Conservation (phyloP, 1,140 invertebrate genomes). For the Delia radicum region DNA sequence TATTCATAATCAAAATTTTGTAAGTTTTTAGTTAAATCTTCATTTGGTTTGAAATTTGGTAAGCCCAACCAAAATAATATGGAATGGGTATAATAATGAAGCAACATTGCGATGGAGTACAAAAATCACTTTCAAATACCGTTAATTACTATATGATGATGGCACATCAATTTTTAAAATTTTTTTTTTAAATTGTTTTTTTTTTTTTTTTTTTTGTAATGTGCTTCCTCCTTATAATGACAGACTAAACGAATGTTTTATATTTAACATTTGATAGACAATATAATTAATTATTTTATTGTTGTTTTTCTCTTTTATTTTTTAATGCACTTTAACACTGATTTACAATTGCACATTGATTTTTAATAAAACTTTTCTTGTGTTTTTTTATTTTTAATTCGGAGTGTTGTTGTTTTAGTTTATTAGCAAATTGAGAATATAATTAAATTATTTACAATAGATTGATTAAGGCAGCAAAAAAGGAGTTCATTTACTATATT, state of each 20-base stretch:
- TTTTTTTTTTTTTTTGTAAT: background rate
- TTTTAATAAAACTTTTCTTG: background rate
- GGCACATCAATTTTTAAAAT: too few relatives aligned
- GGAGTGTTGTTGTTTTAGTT: too few relatives aligned
- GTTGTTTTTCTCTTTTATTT: too few relatives aligned
- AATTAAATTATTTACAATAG: too few relatives aligned
- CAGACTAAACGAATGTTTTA: too few relatives aligned
- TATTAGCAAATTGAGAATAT: too few relatives aligned
- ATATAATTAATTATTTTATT: too few relatives aligned
- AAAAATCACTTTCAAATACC: too few relatives aligned
- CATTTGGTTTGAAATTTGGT: background rate
- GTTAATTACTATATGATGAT: too few relatives aligned
- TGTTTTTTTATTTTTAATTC: background rate
- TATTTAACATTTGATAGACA: too few relatives aligned
- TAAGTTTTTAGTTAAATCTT: background rate
- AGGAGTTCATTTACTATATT: background rate
- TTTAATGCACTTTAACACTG: background rate
- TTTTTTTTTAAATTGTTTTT: background rate
- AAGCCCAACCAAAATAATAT: background rate
- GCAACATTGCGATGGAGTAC: background rate
- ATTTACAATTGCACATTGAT: background rate
- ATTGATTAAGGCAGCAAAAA: too few relatives aligned
- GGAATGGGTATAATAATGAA: background rate
- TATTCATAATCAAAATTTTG: background rate
- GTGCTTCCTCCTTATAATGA: background rate